Evolutionary conservation across 1,140 invertebrate genomes (phyloP).

Genomic region (Asbolus verrucosus): DNA sequence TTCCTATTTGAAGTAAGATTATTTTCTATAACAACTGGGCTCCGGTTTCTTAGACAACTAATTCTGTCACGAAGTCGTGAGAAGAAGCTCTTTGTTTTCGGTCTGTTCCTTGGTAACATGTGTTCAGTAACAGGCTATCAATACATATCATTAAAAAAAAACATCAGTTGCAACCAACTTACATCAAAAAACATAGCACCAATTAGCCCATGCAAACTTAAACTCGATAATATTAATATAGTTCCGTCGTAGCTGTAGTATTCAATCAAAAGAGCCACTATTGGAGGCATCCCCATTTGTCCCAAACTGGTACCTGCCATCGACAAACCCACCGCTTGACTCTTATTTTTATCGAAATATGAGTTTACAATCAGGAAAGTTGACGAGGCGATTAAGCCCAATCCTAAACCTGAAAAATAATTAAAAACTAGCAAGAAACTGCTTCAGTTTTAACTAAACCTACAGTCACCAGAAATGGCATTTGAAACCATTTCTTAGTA

Average conservation of each 20-base stretch:
- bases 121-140: constrained; percentile 29
- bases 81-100: constrained; percentile 17
- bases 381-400: constrained; percentile 75
- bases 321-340: constrained; percentile 76
- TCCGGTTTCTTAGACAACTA: constrained; percentile 48
- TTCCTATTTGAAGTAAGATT: constrained; percentile 11
- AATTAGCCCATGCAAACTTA: constrained; percentile 72
- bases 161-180: constrained; percentile 16
- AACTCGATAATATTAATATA: constrained; percentile 71
- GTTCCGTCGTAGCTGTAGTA: constrained; percentile 70
- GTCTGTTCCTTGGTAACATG: constrained; percentile 11
- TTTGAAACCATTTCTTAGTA: no score
- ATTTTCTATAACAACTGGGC: constrained; percentile 49
- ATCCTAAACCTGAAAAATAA: constrained; percentile 72
- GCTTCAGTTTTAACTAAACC: no score
- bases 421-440: no score
- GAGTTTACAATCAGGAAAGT: constrained; percentile 79
- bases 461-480: not conserved
- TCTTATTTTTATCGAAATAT: constrained; percentile 76
- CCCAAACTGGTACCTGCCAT: constrained; percentile 80
- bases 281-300: constrained; percentile 78
- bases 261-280: constrained; percentile 72
- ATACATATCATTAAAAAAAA: constrained; percentile 19
- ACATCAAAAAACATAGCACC: constrained; percentile 61
- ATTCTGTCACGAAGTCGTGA: constrained; percentile 30